Base-by-base conservation (phyloP, 2,888 invertebrate species). In the Ctenicera cuprea region DNA sequence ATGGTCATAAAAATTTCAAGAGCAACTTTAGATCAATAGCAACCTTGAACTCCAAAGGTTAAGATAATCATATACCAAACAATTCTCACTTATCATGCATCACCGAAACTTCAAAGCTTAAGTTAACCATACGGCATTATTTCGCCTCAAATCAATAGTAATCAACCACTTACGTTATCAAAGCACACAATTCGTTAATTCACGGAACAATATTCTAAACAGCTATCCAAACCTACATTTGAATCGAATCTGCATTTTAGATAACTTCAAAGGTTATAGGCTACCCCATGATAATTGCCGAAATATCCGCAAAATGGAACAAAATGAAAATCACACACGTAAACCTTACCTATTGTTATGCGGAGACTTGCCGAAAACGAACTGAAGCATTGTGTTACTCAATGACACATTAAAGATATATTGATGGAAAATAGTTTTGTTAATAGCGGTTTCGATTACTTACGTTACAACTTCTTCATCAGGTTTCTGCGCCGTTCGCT, bases 291-390 rank as follows among this genome's bases (percentile, higher is more conserved):
- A 45, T 7, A 37, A 48, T 20, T 22, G 48, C 20, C 37, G 63
- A 43, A 48, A 26, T 48, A 3, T 9, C 20, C n/a, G 22, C 0
- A 14, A 66, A 38, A 14, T 9, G n/a, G 3, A 38, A 59, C 38
- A 59, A 3, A 3, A 16, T 38, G 3, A 18, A 12, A 0, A 12
- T 4, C n/a, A 54, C 14, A 33, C 54, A 54, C 37, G 33, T 37
- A 64, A 50, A 50, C 45, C 70, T 69, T 70, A 74, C 69, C 70
- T 64, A 52, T 70, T 66, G 26, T 45, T 52, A 20, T 50, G 52
- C 50, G 65, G 48, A 16, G 65, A 30, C 38, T 73, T 69, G 52
- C 52, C 30, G 52, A 73, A 73, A 26, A 63, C 14, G 54, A 61
- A 73, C 62, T 69, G 73, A 37, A 72, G 66, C 72, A 68, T 73